Percentiles rank a stretch among this genome's conserved stretches.
Conservation (phyloP, 2,113 vertebrate species). For the Mirza zaza region DNA sequence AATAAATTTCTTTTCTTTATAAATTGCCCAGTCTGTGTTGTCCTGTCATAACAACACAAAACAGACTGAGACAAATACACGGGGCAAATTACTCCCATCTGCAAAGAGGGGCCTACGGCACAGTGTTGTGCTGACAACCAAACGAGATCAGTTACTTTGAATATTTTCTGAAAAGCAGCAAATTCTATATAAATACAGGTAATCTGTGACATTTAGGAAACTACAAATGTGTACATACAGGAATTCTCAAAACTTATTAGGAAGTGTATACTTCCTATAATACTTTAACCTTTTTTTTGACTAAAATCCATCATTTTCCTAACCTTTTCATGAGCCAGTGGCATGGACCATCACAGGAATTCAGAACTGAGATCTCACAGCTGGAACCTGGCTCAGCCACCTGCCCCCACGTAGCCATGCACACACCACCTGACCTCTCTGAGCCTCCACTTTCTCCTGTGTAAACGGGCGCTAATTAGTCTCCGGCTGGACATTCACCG, state of each 20-base stretch:
- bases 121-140: neutral
- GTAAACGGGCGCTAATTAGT: rapidly evolving
- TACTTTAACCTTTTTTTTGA: neutral
- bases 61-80: neutral
- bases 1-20: neutral
- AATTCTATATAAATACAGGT: neutral
- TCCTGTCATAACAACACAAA: neutral
- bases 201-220: neutral
- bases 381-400: neutral
- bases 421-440: neutral
- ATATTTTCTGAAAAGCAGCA: neutral
- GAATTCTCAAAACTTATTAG: neutral
- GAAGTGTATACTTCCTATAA: neutral
- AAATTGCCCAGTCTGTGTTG: neutral
- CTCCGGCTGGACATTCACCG: rapidly evolving
- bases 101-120: no score
- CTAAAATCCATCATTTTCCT: neutral
- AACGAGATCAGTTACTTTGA: neutral
- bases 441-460: rapidly evolving
- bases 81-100: neutral
- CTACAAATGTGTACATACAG: neutral
- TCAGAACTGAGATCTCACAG: no score
- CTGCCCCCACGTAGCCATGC: neutral
- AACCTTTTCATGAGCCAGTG: neutral
- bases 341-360: neutral